Base-by-base conservation (phyloP, 2,797 vertebrate species). In the Sebastes jordani region DNA sequence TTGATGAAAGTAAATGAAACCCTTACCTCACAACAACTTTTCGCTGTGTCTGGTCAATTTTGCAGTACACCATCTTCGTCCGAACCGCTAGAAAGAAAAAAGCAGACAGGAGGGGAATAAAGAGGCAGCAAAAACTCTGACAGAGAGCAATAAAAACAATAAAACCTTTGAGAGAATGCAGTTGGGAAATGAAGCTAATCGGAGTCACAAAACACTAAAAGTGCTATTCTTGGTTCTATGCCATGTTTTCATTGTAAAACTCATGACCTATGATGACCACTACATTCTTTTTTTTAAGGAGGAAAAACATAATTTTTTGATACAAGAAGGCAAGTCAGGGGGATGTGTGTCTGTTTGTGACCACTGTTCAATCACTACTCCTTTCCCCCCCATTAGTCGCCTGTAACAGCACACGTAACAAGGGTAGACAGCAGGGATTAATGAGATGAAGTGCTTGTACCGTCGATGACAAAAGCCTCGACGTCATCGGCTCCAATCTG, bases 11-110 rank as follows among this genome's bases (percentile, higher is more conserved):
- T 70, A 86, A 29, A 29, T 29, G 6, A 29, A 29, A 29, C 29
- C 4, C 96, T 96, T 95, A 99, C 98, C 97, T 99, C 93, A 99
- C 97, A 85, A 99, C 95, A 86, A 99, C 98, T 94, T 99, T 99
- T 83, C 95, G 95, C 95, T 99, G 98, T 30, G 98, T 99, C 94
- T 99, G 99, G 95, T 99, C 99, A 78, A 99, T 99, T 96, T 99
- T 99, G 96, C 98, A 99, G 93, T 98, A 98, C 22, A 99, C 97
- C 98, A 99, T 99, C 95, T 99, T 99, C 86, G 97, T 99, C 92
- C 98, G 97, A 82, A 99, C 98, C 77, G 97, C 98, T 99, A 89
- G 42, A 86, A 85, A 80, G 22, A 62, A 54, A 76, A 74, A 74
- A 80, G 11, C 13, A 85, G 25, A 78, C 5, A 72, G 38, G 30